phyloP scores from a whole-genome alignment of 2,888 invertebrate species.

The Melikaiella ostensackeni region DNA sequence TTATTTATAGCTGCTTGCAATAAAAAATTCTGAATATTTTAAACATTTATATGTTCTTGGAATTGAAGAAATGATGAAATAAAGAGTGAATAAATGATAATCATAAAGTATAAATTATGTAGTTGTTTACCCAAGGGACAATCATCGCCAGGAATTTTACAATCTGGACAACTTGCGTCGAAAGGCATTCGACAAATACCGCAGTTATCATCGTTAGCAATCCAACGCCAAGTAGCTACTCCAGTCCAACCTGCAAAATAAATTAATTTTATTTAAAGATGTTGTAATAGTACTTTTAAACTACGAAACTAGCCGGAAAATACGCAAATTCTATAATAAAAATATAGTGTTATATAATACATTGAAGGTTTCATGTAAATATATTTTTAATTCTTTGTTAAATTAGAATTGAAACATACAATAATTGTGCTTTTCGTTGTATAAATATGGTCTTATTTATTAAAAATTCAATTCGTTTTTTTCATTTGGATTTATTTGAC shows the following conservation, averaged over 20 bases:
- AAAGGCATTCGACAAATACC: slow-evolving; percentile 99
- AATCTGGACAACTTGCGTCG: slow-evolving; percentile 98
- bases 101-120: neutral
- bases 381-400: too few species aligned
- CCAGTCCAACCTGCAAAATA: slow-evolving; percentile 88
- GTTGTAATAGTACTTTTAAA: too few species aligned
- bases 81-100: neutral
- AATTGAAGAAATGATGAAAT: neutral
- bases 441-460: too few species aligned
- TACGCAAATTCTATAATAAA: too few species aligned
- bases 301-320: too few species aligned
- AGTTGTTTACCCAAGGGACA: slow-evolving; percentile 87
- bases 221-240: slow-evolving; percentile 99
- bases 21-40: neutral
- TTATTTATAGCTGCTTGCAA: too few species aligned
- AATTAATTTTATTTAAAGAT: slow-evolving; percentile 3
- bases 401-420: too few species aligned
- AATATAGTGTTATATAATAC: too few species aligned
- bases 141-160: slow-evolving; percentile 98
- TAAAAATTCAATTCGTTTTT: too few species aligned
- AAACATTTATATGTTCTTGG: neutral
- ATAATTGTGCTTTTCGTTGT: too few species aligned
- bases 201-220: slow-evolving; percentile 99
- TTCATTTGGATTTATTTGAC: too few species aligned
- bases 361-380: too few species aligned